phyloP scores from a whole-genome alignment of 2,888 invertebrate genomes.

The Napeogenes sylphis region DNA sequence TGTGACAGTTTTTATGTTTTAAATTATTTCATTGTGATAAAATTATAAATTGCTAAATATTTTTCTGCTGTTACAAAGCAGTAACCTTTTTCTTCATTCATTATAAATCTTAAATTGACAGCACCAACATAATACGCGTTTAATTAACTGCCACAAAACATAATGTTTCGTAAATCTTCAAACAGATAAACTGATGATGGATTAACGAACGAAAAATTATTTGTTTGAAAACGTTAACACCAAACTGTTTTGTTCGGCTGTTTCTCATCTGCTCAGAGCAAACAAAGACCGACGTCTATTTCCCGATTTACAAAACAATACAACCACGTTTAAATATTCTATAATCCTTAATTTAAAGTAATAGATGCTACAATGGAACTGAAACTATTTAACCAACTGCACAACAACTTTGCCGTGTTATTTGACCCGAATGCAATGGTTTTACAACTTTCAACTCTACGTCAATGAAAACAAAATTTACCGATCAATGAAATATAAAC shows the following conservation, averaged over 20 bases:
- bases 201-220: constrained; percentile 47
- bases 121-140: constrained; percentile 8
- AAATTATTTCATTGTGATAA: constrained; percentile 4
- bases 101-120: background rate
- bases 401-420: constrained; percentile 37
- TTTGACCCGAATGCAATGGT: constrained; percentile 33
- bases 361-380: constrained; percentile 39
- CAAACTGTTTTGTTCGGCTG: constrained; percentile 56
- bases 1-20: constrained; percentile 19
- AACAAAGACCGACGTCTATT: constrained; percentile 48
- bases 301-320: constrained; percentile 37
- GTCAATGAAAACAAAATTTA: constrained; percentile 29
- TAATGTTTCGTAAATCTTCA: constrained; percentile 31
- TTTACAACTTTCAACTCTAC: constrained; percentile 46
- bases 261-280: constrained; percentile 61
- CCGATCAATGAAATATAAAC: constrained; percentile 35
- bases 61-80: no score
- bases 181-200: constrained; percentile 42
- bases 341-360: constrained; percentile 32
- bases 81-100: no score
- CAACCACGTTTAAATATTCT: constrained; percentile 22
- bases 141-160: constrained; percentile 25
- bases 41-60: no score
- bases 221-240: constrained; percentile 49
- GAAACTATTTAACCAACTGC: constrained; percentile 29